phyloP scores from a whole-genome alignment of 35 echinoderm and acorn worm species.

The Apostichopus parvimensis region DNA sequence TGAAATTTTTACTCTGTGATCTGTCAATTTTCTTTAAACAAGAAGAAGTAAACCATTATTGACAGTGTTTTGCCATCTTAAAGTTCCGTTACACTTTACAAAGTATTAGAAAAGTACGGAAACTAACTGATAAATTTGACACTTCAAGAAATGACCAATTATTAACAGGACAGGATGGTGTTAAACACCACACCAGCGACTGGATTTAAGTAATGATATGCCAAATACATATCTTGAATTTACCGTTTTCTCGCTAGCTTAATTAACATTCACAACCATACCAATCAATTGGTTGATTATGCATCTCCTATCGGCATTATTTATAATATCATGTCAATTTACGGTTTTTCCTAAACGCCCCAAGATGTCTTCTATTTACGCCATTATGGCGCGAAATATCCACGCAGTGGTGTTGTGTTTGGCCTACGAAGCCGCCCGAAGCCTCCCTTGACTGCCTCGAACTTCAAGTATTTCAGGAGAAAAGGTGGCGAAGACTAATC shows the following conservation, averaged over 20 bases:
- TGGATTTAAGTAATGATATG: constrained; percentile 43
- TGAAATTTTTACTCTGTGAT: too few species aligned
- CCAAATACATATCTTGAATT: constrained; percentile 17
- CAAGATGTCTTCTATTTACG: neutral
- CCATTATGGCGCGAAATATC: constrained; percentile 26
- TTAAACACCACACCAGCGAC: constrained; percentile 4
- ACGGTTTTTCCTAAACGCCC: neutral
- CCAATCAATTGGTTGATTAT: constrained; percentile 33
- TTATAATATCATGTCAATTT: neutral
- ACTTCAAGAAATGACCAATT: constrained; percentile 19
- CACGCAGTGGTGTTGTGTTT: constrained; percentile 38
- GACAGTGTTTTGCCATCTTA: too few species aligned
- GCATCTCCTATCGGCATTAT: constrained; percentile 9
- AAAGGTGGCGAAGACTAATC: constrained; percentile 39
- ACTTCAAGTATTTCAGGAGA: constrained; percentile 7
- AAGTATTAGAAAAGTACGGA: neutral
- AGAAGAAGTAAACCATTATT: too few species aligned
- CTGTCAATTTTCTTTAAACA: too few species aligned
- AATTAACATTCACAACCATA: constrained; percentile 36
- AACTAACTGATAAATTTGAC: neutral
- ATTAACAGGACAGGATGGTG: constrained; percentile 15
- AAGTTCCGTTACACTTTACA: too few species aligned
- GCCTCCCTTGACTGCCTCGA: neutral
- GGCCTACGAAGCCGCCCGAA: constrained; percentile 35
- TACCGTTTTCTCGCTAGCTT: constrained; percentile 11